phyloP scores from a whole-genome alignment of 2,888 invertebrate genomes.

The Tricholauxania praeusta region DNA sequence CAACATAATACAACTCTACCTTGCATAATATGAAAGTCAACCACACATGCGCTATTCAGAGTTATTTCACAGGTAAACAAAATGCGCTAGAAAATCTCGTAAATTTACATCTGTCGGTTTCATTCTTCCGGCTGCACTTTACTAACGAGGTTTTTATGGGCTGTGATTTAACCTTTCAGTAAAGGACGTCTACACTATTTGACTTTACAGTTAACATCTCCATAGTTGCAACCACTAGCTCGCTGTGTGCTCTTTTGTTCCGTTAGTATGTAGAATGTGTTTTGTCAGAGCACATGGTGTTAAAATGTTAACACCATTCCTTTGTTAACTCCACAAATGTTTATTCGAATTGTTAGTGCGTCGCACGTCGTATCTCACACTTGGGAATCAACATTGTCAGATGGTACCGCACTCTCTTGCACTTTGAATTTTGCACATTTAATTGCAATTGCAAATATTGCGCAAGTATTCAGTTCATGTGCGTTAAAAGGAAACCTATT shows the following conservation, averaged over 20 bases:
- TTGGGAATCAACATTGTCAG: background rate
- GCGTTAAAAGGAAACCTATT: too few species aligned
- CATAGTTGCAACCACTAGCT: background rate
- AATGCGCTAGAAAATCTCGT: background rate
- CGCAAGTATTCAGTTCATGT: background rate
- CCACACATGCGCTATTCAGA: background rate
- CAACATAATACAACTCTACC: too few species aligned
- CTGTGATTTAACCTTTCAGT: background rate
- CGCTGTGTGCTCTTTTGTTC: conserved; percentile 15
- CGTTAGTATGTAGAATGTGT: conserved; percentile 40
- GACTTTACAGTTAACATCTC: conserved; percentile 5
- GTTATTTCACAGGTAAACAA: conserved; percentile 2
- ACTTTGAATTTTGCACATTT: conserved; percentile 27
- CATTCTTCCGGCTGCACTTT: background rate
- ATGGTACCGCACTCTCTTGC: conserved; percentile 2
- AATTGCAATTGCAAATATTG: conserved; percentile 23
- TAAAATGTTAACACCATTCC: conserved; percentile 49
- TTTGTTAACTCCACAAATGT: conserved; percentile 45
- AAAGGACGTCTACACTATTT: conserved; percentile 8
- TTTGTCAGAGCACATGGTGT: conserved; percentile 45
- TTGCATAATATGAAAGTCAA: background rate
- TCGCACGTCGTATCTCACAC: conserved; percentile 8
- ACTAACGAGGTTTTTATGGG: conserved; percentile 15
- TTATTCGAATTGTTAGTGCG: conserved; percentile 16
- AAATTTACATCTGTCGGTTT: background rate